A percentile compares a stretch with the other conserved stretches of the same genome.
Evolutionary conservation across 2,888 invertebrate genomes (phyloP).

Genomic region (Andrena hattorfiana): DNA sequence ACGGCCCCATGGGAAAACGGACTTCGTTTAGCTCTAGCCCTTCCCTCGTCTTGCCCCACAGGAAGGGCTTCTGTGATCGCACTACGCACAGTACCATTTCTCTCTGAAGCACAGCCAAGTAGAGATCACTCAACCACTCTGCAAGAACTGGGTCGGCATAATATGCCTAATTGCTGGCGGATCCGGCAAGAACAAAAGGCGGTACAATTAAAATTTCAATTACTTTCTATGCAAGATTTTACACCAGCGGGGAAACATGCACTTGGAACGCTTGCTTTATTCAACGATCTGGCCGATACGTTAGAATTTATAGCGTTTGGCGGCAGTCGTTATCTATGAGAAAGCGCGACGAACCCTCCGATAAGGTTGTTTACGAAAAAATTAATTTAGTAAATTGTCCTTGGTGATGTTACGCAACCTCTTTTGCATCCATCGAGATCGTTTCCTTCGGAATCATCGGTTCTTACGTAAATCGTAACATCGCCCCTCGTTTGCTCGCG

Average conservation of each 20-base stretch:
- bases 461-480: slow-evolving; percentile 38
- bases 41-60: background rate
- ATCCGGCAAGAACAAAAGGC: background rate
- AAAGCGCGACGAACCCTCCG: background rate
- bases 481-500: slow-evolving; percentile 5
- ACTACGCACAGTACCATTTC: background rate
- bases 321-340: background rate
- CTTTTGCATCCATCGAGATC: slow-evolving; percentile 7
- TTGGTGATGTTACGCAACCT: slow-evolving; percentile 3
- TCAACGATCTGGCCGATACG: no score
- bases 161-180: background rate
- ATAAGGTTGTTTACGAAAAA: background rate
- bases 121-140: background rate
- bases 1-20: background rate
- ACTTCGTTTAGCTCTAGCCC: background rate
- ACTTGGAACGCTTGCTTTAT: no score
- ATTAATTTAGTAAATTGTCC: slow-evolving; percentile 29
- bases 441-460: background rate
- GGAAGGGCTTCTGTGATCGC: background rate
- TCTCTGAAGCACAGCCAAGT: background rate
- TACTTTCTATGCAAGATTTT: no score
- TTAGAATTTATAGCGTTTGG: background rate
- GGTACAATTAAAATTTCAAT: no score
- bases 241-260: no score
- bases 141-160: background rate